Base-by-base conservation (phyloP, 1,140 invertebrate species). In the Anastrepha obliqua region DNA sequence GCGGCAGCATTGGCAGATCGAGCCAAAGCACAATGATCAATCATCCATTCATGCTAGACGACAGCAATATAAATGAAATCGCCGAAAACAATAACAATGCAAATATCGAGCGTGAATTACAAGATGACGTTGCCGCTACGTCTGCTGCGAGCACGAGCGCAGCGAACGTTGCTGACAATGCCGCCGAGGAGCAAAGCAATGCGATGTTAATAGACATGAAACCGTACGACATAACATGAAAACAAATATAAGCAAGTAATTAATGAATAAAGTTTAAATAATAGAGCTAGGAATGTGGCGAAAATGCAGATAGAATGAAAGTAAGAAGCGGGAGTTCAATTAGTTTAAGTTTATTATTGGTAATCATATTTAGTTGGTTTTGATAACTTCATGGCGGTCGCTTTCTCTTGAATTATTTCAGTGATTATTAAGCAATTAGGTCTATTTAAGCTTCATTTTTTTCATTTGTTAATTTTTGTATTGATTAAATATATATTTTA, bases 11-110 rank as follows among this genome's bases (percentile, higher is more conserved):
- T 55, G 74, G 47, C 7, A 9, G 47, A 51, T 9, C n/a, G 2
- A 58, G 74, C 20, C 74, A 58, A 81, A 81, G 47, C n/a, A 55
- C 17, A 81, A 20, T 55, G n/a, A 20, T 81, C 17, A 81, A 81
- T 81, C 1, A 55, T 8, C 17, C 74, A 42, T 86, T 60, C 29
- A 7, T 86, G 59, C 59, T 87, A 17, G 85, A 92, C 85, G 90
- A 91, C 85, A 90, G 88, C 55, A 93, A 93, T 65, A 91, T 93
- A 44, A 93, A 93, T 89, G 92, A 93, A 89, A 93, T 93, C n/a
- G 92, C 92, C 8, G 92, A 93, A 74, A 93, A 93, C 74, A 91
- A 92, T 87, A 93, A 93, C 65, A 93, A 93, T 89, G 92, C 92
- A 60, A 93, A 93, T 86, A 93, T 93, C 86, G 92, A 93, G 89